These are phyloP conservation scores for Anagyrus pseudococci DNA, from an alignment of 2,888 invertebrate genomes.

Conservation along the genomic window DNA sequence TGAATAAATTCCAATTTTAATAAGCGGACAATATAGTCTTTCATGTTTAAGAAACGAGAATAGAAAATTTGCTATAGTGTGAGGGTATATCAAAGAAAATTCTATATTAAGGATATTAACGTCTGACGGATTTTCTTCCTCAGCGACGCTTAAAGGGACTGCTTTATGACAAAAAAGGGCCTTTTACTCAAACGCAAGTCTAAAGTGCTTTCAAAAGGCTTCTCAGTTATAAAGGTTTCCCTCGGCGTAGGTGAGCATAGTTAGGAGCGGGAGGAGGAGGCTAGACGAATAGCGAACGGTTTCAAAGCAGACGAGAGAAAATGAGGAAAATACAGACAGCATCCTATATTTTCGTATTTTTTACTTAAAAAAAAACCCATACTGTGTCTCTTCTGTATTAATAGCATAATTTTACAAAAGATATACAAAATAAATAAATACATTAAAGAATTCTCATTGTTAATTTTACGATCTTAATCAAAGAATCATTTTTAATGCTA, in stretches of 20 bases:
- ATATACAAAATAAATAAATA: too few species aligned
- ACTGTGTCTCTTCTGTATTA: too few species aligned
- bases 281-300: constrained; percentile 1
- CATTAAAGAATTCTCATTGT: too few species aligned
- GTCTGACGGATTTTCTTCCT: constrained; percentile 28
- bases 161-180: constrained; percentile 21
- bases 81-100: constrained; percentile 26
- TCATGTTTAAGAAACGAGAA: too few species aligned
- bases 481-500: too few species aligned
- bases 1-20: too few species aligned
- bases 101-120: constrained; percentile 22
- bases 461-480: too few species aligned
- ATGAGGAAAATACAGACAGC: not conserved
- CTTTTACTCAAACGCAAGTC: constrained; percentile 23
- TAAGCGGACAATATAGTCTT: not conserved
- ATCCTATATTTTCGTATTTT: not conserved
- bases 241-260: constrained; percentile 40
- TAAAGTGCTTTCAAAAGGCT: constrained; percentile 34
- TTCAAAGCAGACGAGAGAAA: constrained; percentile 5
- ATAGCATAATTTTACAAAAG: too few species aligned
- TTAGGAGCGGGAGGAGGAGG: not conserved
- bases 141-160: constrained; percentile 31
- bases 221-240: constrained; percentile 5
- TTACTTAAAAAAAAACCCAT: too few species aligned
- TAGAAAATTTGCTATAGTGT: too few species aligned